A percentile compares a stretch with the other conserved stretches of the same genome.
Conservation (phyloP, 2,888 invertebrate species). For the Limnephilus rhombicus region DNA sequence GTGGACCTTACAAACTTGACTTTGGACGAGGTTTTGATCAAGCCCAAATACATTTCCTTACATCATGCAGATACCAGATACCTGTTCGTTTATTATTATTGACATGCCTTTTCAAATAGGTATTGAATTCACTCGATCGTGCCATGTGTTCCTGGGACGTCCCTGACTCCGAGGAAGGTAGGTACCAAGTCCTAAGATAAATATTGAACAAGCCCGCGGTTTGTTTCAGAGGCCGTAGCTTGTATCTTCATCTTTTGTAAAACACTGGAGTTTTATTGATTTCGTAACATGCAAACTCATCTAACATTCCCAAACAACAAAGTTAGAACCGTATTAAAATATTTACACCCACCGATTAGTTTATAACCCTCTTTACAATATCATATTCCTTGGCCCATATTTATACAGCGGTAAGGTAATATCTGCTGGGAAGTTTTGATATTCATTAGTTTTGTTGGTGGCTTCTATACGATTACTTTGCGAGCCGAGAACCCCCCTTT, state of each 20-base stretch:
- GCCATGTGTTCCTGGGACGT: background rate
- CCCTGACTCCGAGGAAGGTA: background rate
- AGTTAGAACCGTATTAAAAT: background rate
- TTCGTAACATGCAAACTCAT: background rate
- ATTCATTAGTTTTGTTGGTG: slow-evolving; percentile 21
- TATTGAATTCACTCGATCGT: background rate
- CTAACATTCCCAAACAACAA: background rate
- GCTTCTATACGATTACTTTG: background rate
- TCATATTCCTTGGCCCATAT: background rate
- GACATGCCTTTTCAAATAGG: background rate
- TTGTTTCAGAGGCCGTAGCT: background rate
- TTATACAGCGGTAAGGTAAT: slow-evolving; percentile 4
- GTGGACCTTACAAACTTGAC: too few relatives aligned
- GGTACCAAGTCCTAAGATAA: background rate
- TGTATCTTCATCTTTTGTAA: background rate
- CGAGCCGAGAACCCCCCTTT: background rate
- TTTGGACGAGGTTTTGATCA: too few relatives aligned
- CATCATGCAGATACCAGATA: too few relatives aligned
- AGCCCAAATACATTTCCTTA: too few relatives aligned
- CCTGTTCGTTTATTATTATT: too few relatives aligned
- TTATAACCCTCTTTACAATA: slow-evolving; percentile 9
- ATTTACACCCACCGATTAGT: slow-evolving; percentile 6
- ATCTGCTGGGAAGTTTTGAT: background rate
- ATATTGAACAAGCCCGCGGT: background rate
- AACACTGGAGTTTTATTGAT: background rate